These are phyloP conservation scores for Pheosia gnoma DNA, from an alignment of 2,888 invertebrate genomes.

Conservation along the genomic window DNA sequence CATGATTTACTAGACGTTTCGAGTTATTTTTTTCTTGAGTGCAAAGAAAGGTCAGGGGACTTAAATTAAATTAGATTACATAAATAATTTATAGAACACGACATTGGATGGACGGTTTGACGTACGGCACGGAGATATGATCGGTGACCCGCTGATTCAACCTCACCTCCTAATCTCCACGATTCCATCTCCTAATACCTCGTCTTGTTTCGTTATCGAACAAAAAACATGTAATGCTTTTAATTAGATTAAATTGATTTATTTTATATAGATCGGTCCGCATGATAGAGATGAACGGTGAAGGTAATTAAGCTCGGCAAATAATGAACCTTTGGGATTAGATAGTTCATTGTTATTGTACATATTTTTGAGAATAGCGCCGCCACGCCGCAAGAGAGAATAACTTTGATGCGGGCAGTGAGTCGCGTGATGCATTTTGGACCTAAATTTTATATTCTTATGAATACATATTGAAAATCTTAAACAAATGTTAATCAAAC, in stretches of 20 bases:
- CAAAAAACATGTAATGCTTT: conserved; percentile 83
- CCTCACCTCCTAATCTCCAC: conserved; percentile 75
- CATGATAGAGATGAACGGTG: conserved; percentile 65
- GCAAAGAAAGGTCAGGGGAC: conserved; percentile 77
- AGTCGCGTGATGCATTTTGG: background rate
- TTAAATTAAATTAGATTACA: conserved; percentile 82
- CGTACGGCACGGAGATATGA: conserved; percentile 73
- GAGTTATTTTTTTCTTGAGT: conserved; percentile 61
- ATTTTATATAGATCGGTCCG: conserved; percentile 72
- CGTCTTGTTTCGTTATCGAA: conserved; percentile 78
- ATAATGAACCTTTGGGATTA: conserved; percentile 66
- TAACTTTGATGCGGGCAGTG: conserved; percentile 6
- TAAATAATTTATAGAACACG: conserved; percentile 79
- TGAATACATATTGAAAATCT: conserved; percentile 9
- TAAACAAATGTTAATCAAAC: conserved; percentile 15
- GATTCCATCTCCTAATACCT: conserved; percentile 79
- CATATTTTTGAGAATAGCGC: conserved; percentile 19
- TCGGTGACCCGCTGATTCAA: conserved; percentile 77
- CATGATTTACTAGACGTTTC: conserved; percentile 58
- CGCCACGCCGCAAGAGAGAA: conserved; percentile 10
- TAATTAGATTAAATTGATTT: conserved; percentile 84
- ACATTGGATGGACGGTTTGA: conserved; percentile 79
- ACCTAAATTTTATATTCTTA: conserved; percentile 5
- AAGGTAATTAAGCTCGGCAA: conserved; percentile 78
- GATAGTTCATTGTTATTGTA: conserved; percentile 44